A percentile compares a stretch with the other conserved stretches of the same genome.
Evolutionary conservation across 1,140 invertebrate genomes (phyloP).

Genomic region (Argopecten irradians): DNA sequence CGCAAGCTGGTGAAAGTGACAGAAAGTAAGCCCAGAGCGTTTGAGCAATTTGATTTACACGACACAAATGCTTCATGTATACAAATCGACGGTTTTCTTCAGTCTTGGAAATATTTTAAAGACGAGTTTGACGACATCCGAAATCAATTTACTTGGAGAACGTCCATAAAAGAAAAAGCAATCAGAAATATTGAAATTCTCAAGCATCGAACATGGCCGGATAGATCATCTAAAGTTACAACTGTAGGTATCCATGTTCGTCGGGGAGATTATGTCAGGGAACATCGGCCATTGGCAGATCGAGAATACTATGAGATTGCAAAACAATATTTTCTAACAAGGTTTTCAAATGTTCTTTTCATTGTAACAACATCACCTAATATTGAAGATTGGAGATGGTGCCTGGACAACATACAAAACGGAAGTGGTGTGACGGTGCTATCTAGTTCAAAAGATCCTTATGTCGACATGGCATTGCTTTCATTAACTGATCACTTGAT

Average conservation of each 20-base stretch:
- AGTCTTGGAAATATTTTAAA: slow-evolving; percentile 50
- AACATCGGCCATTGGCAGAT: slow-evolving; percentile 33
- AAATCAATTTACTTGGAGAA: slow-evolving; percentile 34
- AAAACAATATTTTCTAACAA: slow-evolving; percentile 44
- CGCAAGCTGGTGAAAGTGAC: background rate
- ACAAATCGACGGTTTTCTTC: slow-evolving; percentile 39
- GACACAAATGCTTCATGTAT: background rate
- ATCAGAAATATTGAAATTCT: background rate
- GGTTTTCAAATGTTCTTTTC: slow-evolving; percentile 50
- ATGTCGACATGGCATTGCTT: slow-evolving; percentile 65
- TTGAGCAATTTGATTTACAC: slow-evolving; percentile 13
- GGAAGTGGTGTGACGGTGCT: slow-evolving; percentile 29
- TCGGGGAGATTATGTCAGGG: slow-evolving; percentile 50
- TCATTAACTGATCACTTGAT: slow-evolving; percentile 65
- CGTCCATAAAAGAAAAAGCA: background rate
- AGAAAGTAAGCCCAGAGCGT: slow-evolving; percentile 33
- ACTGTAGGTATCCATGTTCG: slow-evolving; percentile 61
- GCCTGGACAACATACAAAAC: slow-evolving; percentile 30
- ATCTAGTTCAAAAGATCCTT: background rate
- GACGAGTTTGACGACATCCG: slow-evolving; percentile 29
- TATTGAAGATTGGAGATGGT: slow-evolving; percentile 46
- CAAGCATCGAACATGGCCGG: background rate
- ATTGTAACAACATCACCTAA: slow-evolving; percentile 44
- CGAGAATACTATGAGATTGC: slow-evolving; percentile 54
- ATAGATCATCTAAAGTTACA: background rate